Conservation (phyloP, 53 echinoderm and acorn worm genomes). For the Apostichopus leukothele region DNA sequence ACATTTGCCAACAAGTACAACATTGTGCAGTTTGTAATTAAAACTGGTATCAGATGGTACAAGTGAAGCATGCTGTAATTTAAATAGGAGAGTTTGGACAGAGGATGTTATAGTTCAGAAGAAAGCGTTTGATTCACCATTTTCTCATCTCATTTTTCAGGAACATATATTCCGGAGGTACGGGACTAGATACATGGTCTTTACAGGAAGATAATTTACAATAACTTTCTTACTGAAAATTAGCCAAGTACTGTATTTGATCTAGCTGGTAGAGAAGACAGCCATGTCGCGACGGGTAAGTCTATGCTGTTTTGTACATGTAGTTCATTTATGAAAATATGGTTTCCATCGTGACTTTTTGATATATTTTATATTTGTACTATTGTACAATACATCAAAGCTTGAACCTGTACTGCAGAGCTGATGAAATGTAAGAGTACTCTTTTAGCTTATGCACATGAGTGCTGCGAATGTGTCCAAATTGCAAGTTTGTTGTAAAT, state of each 20-base stretch:
- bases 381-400: no score
- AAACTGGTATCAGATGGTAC: background rate
- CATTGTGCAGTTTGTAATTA: conserved; percentile 11
- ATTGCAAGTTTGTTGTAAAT: no score
- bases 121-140: background rate
- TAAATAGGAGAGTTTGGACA: background rate
- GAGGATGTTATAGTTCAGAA: background rate
- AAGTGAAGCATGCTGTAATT: background rate
- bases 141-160: background rate
- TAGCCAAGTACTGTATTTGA: no score
- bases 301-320: background rate
- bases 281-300: no score
- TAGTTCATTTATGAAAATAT: no score
- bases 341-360: no score
- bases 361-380: background rate
- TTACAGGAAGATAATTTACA: background rate
- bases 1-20: background rate
- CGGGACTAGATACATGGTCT: background rate
- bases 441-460: no score
- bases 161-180: background rate
- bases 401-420: no score
- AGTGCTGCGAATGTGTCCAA: no score
- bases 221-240: no score
- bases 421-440: no score
- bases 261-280: no score